Conservation (phyloP, 2,888 invertebrate genomes). For the Apamea monoglypha region DNA sequence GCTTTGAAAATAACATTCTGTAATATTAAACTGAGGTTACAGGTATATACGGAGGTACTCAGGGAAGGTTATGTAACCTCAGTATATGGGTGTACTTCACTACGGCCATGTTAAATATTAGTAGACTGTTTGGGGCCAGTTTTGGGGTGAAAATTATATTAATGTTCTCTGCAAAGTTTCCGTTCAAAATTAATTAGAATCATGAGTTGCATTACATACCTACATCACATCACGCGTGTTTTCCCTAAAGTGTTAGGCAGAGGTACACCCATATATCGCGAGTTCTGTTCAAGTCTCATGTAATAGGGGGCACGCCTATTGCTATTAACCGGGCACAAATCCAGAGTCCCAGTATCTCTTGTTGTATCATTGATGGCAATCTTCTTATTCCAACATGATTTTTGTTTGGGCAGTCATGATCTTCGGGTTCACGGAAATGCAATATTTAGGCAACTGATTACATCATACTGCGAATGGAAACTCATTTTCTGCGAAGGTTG, state of each 20-base stretch:
- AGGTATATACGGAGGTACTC: constrained; percentile 6
- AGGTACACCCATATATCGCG: not conserved
- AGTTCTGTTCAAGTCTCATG: not conserved
- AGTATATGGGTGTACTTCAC: not conserved
- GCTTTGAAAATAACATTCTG: constrained; percentile 56
- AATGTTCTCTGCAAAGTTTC: not conserved
- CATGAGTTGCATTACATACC: not conserved
- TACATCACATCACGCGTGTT: not conserved
- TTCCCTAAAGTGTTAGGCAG: not conserved
- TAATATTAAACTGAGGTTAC: constrained; percentile 46
- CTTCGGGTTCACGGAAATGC: not conserved
- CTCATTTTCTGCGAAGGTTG: not conserved
- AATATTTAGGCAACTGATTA: not conserved
- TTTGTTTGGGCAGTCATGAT: not conserved
- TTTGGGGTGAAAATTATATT: not conserved
- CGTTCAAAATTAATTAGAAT: not conserved
- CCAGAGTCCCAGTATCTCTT: not conserved
- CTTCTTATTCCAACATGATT: not conserved
- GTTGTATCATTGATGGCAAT: not conserved
- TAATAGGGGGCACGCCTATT: not conserved
- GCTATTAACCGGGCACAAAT: not conserved
- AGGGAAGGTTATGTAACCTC: constrained; percentile 19
- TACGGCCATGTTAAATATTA: not conserved
- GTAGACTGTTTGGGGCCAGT: not conserved
- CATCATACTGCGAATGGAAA: constrained; percentile 6